Percentiles rank a stretch among this genome's conserved stretches.
phyloP scores from a whole-genome alignment of 2,113 vertebrate species.

The Tretioscincus oriximinensis region DNA sequence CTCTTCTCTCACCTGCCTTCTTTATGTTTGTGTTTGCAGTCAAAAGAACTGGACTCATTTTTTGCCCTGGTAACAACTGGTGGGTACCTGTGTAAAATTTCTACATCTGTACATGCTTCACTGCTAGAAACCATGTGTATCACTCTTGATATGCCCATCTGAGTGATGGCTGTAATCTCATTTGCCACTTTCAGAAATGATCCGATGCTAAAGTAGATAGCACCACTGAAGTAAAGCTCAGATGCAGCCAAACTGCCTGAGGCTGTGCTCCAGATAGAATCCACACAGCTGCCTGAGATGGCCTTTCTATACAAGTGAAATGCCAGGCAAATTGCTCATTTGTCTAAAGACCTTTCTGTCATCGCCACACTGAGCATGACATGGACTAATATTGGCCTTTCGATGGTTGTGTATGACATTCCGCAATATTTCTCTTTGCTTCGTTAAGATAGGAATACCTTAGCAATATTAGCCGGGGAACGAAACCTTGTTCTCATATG shows the following conservation, averaged over 20 bases:
- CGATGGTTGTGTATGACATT: background rate
- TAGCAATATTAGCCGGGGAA: background rate
- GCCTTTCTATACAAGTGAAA: constrained; percentile 23
- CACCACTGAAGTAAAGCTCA: constrained; percentile 22
- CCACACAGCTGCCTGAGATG: constrained; percentile 19
- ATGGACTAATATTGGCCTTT: constrained; percentile 15
- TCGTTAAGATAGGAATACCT: background rate
- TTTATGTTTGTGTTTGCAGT: no score
- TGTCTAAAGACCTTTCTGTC: constrained; percentile 31
- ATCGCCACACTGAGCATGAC: background rate
- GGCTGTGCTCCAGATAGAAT: constrained; percentile 33
- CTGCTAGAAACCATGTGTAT: background rate
- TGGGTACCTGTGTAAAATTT: no score
- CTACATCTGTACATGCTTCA: background rate
- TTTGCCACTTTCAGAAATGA: constrained; percentile 31
- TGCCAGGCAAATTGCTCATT: constrained; percentile 28
- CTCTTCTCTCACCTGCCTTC: no score
- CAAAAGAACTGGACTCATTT: background rate
- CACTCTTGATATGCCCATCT: constrained; percentile 26
- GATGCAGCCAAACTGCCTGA: constrained; percentile 30
- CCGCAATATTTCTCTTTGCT: background rate
- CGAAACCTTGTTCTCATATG: background rate
- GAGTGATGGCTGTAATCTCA: constrained; percentile 41
- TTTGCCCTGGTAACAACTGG: constrained; percentile 1
- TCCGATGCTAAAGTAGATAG: constrained; percentile 30